Evolutionary conservation across 2,113 vertebrate genomes (phyloP).

Genomic region (Smithornis capensis): DNA sequence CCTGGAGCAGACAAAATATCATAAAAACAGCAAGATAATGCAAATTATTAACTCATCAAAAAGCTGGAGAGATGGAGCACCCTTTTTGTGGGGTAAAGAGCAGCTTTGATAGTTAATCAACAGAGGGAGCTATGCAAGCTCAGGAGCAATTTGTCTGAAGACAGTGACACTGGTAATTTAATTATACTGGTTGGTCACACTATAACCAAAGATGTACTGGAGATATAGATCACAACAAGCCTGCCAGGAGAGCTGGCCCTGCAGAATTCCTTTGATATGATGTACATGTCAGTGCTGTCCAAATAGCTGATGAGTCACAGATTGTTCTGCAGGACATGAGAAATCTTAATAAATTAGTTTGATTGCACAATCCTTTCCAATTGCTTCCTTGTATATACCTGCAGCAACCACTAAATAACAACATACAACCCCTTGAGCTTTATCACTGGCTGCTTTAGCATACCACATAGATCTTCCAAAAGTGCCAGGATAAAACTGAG

Average conservation of each 20-base stretch:
- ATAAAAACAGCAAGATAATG: neutral
- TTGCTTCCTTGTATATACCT: neutral
- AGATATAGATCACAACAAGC: constrained; percentile 30
- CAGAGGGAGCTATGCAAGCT: neutral
- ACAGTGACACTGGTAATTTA: neutral
- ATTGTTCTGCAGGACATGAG: constrained; percentile 18
- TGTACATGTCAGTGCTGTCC: constrained; percentile 2
- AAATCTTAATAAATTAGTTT: neutral
- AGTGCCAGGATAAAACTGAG: neutral
- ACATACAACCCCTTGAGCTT: neutral
- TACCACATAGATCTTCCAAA: neutral
- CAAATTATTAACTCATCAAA: neutral
- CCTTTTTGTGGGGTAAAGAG: neutral
- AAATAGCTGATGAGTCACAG: neutral
- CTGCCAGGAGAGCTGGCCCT: constrained; percentile 38
- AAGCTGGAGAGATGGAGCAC: neutral
- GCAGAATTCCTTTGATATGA: constrained; percentile 64
- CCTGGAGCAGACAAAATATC: neutral
- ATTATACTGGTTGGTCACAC: constrained; percentile 43
- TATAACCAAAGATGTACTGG: neutral
- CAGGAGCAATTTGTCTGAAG: neutral
- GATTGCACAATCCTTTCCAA: neutral
- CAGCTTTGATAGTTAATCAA: neutral
- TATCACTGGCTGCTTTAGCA: neutral
- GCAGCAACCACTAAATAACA: neutral